Percentiles rank a stretch among this genome's conserved stretches.
phyloP scores from a whole-genome alignment of 2,797 vertebrate genomes.

The Siniperca undulata region DNA sequence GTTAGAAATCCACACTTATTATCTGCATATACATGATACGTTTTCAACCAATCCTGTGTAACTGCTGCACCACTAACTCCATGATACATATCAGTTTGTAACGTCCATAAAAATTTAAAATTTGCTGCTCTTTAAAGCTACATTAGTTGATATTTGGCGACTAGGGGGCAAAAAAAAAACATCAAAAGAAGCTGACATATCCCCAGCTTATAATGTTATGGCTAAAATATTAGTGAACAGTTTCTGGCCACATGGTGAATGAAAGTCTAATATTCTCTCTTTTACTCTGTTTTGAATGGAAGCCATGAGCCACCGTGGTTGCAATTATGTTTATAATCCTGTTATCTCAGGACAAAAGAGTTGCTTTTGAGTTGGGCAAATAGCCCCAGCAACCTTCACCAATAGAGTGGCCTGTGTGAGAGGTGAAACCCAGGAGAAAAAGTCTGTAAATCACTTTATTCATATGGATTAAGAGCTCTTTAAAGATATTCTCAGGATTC shows the following conservation, averaged over 20 bases:
- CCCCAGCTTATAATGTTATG: background rate
- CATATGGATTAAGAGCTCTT: background rate
- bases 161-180: background rate
- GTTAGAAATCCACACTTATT: background rate
- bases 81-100: background rate
- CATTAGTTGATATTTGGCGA: background rate
- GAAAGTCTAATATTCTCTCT: background rate
- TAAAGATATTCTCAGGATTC: background rate
- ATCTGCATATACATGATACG: background rate
- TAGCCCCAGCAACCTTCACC: background rate
- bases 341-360: constrained; percentile 11
- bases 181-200: background rate
- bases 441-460: too few species aligned
- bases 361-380: background rate
- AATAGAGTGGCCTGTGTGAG: background rate
- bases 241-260: background rate
- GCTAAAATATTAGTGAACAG: background rate
- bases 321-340: constrained; percentile 11
- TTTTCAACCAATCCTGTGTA: too few species aligned
- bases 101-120: background rate
- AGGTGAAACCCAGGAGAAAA: background rate
- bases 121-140: constrained; percentile 40
- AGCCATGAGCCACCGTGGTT: background rate
- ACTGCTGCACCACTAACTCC: background rate
- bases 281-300: background rate